A percentile compares a stretch with the other conserved stretches of the same genome.
Conservation (phyloP, 2,113 vertebrate species). For the Pseudopodoces humilis region DNA sequence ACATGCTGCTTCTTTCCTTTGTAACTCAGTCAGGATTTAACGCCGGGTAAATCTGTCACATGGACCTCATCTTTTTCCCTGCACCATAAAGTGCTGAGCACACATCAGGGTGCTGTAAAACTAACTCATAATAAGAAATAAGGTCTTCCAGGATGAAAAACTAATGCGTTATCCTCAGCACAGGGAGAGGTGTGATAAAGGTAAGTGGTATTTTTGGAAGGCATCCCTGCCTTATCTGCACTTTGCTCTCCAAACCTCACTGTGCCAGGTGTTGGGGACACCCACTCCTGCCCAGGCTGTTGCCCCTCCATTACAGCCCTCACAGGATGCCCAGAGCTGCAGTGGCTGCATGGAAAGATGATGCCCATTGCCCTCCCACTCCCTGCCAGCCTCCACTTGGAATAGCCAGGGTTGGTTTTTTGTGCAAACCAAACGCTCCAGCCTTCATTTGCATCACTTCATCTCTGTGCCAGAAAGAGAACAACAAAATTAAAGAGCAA, state of each 20-base stretch:
- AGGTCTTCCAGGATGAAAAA: constrained; percentile 11
- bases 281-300: neutral
- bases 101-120: constrained; percentile 31
- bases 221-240: neutral
- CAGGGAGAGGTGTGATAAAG: neutral
- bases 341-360: neutral
- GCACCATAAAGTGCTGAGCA: neutral
- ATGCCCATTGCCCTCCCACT: neutral
- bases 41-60: neutral
- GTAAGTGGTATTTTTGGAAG: neutral
- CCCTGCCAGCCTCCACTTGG: neutral
- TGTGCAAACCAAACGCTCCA: neutral
- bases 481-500: constrained; percentile 19
- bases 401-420: neutral
- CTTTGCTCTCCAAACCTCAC: neutral
- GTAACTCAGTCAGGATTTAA: constrained; percentile 10
- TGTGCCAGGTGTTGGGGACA: neutral
- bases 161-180: neutral
- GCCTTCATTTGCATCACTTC: neutral
- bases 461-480: neutral
- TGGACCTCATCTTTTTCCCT: constrained; percentile 1
- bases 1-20: neutral
- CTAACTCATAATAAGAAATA: constrained; percentile 12
- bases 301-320: neutral
- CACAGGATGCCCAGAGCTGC: neutral